Conservation (phyloP, 2,888 invertebrate genomes). For the Linyphia triangularis region DNA sequence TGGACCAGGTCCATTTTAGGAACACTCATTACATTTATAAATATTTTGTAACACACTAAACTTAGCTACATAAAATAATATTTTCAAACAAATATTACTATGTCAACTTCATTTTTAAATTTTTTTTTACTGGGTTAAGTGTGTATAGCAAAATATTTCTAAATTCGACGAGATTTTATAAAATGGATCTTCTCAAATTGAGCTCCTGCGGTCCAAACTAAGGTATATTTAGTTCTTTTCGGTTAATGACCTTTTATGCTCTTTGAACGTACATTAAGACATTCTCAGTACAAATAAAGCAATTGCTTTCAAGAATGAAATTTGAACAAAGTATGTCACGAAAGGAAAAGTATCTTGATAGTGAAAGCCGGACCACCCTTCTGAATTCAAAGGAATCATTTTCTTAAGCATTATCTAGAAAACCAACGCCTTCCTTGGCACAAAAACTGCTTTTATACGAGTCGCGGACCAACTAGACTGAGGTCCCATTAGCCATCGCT, state of each 20-base stretch:
- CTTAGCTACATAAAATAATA: too few species aligned
- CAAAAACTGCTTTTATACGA: conserved; percentile 62
- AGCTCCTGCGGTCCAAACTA: too few species aligned
- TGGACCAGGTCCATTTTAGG: too few species aligned
- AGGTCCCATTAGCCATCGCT: conserved; percentile 54
- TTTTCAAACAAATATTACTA: too few species aligned
- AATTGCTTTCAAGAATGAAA: conserved; percentile 11
- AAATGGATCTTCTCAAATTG: too few species aligned
- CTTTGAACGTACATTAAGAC: background rate
- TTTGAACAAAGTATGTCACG: conserved; percentile 49
- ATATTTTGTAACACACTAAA: too few species aligned
- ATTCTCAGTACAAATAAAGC: conserved; percentile 15
- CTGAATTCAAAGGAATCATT: conserved; percentile 44
- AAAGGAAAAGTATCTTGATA: conserved; percentile 5
- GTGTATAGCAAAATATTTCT: too few species aligned
- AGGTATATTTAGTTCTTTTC: background rate
- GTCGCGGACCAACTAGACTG: conserved; percentile 41
- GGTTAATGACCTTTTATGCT: conserved; percentile 28
- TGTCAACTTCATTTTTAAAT: too few species aligned
- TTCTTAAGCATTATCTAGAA: conserved; percentile 50
- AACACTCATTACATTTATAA: too few species aligned
- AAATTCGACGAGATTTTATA: too few species aligned
- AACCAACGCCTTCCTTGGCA: conserved; percentile 50
- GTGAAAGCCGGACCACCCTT: conserved; percentile 34
- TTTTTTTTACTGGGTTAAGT: too few species aligned